Base-by-base conservation (phyloP, 2,113 vertebrate species). In the Lathamus discolor region DNA sequence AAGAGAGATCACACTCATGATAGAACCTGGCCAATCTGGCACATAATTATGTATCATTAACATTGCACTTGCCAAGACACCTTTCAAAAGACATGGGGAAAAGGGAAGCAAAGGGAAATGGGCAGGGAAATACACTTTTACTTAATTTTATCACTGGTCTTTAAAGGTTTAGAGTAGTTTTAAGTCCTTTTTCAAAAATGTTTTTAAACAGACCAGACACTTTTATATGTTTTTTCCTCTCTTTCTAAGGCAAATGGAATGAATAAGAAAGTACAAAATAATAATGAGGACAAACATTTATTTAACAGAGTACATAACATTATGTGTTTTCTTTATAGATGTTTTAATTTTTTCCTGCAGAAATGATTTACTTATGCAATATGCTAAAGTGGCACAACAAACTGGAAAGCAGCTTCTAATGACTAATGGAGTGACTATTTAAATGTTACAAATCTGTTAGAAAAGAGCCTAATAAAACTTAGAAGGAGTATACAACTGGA, bases 351-450 rank as follows among this genome's bases (percentile, higher is more conserved):
- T 79, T 52, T 74, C n/a, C 64, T 75, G 57, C 48, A 92, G 73
- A 90, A 97, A 84, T 59, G 0, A 93, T 94, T 88, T 96, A 57
- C 54, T 72, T 90, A 59, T 35, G 57, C 62, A 82, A 62, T 87
- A 70, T 81, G 44, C n/a, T 69, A 27, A 55, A 67, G 25, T 37
- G 75, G 78, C 68, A 91, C 55, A 95, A 52, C 82, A 77, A 82
- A 92, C 37, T 49, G 86, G 39, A 88, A 94, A 93, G 82, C 55
- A 75, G 49, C 43, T 92, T 88, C 66, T 96, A 79, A 92, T 82
- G 67, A 90, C 76, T 91, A 93, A 96, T 23, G 46, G 49, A 77
- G 77, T 92, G 44, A 83, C 73, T 92, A 82, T 88, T 86, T 86
- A 87, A 73, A 83, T 64, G 41, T 27, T 70, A 81, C n/a, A 92